Conservation (phyloP, 2,888 invertebrate genomes). For the Phorcus lineatus region DNA sequence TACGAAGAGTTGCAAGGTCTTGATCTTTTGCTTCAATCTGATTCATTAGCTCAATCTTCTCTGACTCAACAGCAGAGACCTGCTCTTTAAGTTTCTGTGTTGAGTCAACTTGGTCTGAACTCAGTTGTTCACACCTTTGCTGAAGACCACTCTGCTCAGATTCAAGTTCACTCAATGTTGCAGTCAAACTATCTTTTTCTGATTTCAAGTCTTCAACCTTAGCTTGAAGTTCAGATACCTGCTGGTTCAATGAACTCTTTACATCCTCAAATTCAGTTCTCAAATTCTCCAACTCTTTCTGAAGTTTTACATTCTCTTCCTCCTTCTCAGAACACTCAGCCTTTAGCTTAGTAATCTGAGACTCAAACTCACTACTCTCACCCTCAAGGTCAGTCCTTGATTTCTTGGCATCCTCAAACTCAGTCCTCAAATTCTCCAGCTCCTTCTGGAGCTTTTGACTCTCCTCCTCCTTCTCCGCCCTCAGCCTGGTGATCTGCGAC, state of each 20-base stretch:
- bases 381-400: constrained; percentile 45
- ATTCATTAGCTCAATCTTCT: constrained; percentile 39
- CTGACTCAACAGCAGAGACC: constrained; percentile 21
- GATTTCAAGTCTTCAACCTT: constrained; percentile 27
- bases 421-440: constrained; percentile 56
- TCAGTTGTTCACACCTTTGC: constrained; percentile 22
- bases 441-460: constrained; percentile 58
- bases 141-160: constrained; percentile 3
- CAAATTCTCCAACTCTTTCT: constrained; percentile 55
- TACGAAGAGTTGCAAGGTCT: constrained; percentile 30
- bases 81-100: constrained; percentile 11
- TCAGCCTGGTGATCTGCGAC: constrained; percentile 26
- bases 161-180: constrained; percentile 13
- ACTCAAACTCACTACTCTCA: constrained; percentile 42
- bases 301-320: constrained; percentile 55
- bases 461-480: constrained; percentile 45
- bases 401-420: constrained; percentile 31
- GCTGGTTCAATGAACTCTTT: neutral
- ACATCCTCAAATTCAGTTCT: constrained; percentile 2
- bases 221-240: neutral
- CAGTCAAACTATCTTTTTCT: constrained; percentile 1
- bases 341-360: neutral
- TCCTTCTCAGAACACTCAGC: constrained; percentile 31
- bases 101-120: constrained; percentile 5
- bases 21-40: constrained; percentile 47